phyloP scores from a whole-genome alignment of 2,888 invertebrate genomes.

The Xanthia togata region DNA sequence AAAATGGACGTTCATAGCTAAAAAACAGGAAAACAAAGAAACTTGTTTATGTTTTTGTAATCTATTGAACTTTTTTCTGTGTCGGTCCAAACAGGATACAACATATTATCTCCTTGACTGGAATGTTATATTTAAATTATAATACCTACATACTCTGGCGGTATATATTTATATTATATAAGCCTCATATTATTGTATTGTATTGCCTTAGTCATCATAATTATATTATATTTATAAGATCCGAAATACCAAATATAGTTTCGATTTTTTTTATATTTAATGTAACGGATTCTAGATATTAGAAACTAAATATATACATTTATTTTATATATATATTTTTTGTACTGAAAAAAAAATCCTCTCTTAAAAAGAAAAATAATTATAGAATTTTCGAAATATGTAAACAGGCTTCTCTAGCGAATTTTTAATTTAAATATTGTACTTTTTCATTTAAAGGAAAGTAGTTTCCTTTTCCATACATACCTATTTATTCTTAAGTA shows the following conservation, averaged over 20 bases:
- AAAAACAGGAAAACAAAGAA: constrained; percentile 34
- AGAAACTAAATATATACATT: constrained; percentile 33
- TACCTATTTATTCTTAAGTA: constrained; percentile 34
- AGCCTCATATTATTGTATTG: constrained; percentile 24
- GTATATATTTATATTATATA: constrained; percentile 32
- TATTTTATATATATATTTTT: constrained; percentile 44
- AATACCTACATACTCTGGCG: constrained; percentile 18
- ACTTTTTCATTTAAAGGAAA: constrained; percentile 1
- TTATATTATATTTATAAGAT: constrained; percentile 9
- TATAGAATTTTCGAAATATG: background rate
- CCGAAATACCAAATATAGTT: constrained; percentile 38
- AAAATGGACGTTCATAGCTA: constrained; percentile 4
- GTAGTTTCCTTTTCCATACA: background rate
- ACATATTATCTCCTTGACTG: constrained; percentile 26
- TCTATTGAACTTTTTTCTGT: constrained; percentile 35
- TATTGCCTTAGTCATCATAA: constrained; percentile 9
- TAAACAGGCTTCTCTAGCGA: constrained; percentile 16
- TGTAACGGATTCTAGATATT: constrained; percentile 31
- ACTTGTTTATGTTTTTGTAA: constrained; percentile 44
- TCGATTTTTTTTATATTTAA: constrained; percentile 28
- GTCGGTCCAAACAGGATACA: constrained; percentile 42
- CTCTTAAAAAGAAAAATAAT: background rate
- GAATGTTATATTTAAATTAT: constrained; percentile 39
- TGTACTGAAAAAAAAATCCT: constrained; percentile 34
- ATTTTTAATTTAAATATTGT: constrained; percentile 11